Evolutionary conservation across 1,140 invertebrate species (phyloP).

Genomic region (Theocolax elegans): DNA sequence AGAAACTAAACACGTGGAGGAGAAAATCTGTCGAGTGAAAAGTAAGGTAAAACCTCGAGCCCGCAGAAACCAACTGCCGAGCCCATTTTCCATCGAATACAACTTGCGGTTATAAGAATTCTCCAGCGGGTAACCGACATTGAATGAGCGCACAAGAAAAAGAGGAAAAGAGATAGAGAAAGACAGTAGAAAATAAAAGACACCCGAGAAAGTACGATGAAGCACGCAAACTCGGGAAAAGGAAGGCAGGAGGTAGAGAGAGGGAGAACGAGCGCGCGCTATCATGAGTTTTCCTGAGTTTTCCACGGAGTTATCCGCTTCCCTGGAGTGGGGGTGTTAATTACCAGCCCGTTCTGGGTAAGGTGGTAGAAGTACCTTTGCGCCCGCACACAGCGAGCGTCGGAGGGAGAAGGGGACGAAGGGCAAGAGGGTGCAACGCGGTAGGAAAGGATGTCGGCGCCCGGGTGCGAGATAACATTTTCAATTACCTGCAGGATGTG

Average conservation of each 20-base stretch:
- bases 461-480: conserved; percentile 65
- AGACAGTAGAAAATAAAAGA: conserved; percentile 22
- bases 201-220: conserved; percentile 34
- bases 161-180: conserved; percentile 26
- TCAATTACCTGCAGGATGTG: conserved; percentile 69
- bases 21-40: too few relatives aligned
- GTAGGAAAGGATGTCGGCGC: conserved; percentile 36
- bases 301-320: conserved; percentile 58
- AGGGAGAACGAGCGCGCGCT: conserved; percentile 36
- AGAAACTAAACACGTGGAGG: conserved; percentile 7
- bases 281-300: conserved; percentile 60
- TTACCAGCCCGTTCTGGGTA: conserved; percentile 55
- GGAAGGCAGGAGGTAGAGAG: conserved; percentile 1
- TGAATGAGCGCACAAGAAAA: conserved; percentile 8
- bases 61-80: conserved; percentile 7
- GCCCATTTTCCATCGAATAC: conserved; percentile 53
- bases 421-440: conserved; percentile 45
- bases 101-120: conserved; percentile 53
- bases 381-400: neutral
- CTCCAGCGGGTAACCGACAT: conserved; percentile 46
- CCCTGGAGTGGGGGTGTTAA: conserved; percentile 56
- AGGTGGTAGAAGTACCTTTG: conserved; percentile 17
- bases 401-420: conserved; percentile 1
- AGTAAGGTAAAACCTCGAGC: neutral
- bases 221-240: conserved; percentile 21